These are phyloP conservation scores for Opisthograptis luteolata DNA, from an alignment of 2,888 invertebrate genomes.

Conservation along the genomic window DNA sequence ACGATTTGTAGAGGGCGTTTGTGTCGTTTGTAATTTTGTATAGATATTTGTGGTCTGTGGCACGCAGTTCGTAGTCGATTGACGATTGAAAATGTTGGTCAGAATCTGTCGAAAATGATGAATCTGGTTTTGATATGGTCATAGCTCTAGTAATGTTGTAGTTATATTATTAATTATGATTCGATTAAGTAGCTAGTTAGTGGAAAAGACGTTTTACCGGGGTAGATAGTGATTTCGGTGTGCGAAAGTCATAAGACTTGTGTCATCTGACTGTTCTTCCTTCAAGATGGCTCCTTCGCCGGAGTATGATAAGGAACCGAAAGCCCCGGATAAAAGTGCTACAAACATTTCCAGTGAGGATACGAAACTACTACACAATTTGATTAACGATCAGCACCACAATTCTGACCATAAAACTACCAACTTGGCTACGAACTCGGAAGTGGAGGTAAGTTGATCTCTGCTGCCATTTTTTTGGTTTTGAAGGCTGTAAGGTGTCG, in stretches of 20 bases:
- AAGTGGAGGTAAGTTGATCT: slow-evolving; percentile 76
- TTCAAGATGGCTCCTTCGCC: slow-evolving; percentile 91
- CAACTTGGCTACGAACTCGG: slow-evolving; percentile 61
- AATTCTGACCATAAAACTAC: slow-evolving; percentile 70
- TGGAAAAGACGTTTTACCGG: slow-evolving; percentile 57
- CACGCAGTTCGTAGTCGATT: slow-evolving; percentile 51
- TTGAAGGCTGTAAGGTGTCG: slow-evolving; percentile 41
- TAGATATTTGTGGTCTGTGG: slow-evolving; percentile 21
- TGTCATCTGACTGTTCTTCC: slow-evolving; percentile 85
- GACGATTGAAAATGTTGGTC: slow-evolving; percentile 74
- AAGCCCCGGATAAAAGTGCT: slow-evolving; percentile 88
- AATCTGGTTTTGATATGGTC: slow-evolving; percentile 69
- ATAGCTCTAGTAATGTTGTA: slow-evolving; percentile 72
- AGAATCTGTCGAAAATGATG: slow-evolving; percentile 77
- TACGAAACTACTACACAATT: slow-evolving; percentile 73
- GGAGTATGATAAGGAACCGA: slow-evolving; percentile 90
- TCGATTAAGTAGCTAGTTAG: slow-evolving; percentile 68
- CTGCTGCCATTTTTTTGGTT: slow-evolving; percentile 62
- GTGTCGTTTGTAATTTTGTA: not conserved
- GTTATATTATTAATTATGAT: slow-evolving; percentile 64
- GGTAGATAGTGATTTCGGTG: slow-evolving; percentile 71
- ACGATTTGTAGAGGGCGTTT: too few species aligned
- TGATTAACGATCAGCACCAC: slow-evolving; percentile 68
- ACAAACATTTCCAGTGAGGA: slow-evolving; percentile 73
- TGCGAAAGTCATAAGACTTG: slow-evolving; percentile 82